Evolutionary conservation across 2,113 vertebrate genomes (phyloP).

Genomic region (Struthio camelus): DNA sequence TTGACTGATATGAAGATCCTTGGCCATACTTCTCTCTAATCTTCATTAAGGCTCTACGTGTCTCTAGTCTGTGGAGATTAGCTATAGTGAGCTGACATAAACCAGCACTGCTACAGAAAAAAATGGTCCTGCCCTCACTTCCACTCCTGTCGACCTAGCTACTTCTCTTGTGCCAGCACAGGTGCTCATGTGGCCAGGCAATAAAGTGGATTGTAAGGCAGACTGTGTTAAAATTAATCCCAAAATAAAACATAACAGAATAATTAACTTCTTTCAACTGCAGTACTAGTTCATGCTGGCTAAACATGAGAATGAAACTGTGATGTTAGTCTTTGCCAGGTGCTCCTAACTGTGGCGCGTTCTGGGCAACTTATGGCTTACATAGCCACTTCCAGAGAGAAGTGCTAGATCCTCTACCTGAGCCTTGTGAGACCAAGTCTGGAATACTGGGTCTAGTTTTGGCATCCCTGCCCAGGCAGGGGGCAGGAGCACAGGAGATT

Average conservation of each 20-base stretch:
- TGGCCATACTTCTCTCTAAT: not conserved
- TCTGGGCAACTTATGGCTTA: not conserved
- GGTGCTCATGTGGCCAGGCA: not conserved
- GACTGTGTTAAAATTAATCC: not conserved
- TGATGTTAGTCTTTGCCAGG: not conserved
- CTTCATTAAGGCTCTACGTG: not conserved
- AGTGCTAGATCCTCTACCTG: not conserved
- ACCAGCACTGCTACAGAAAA: not conserved
- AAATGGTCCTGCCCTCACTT: not conserved
- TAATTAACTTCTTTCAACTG: constrained; percentile 9
- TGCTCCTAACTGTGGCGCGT: not conserved
- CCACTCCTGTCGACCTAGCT: not conserved
- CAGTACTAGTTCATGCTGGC: not conserved
- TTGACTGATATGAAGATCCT: not conserved
- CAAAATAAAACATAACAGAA: not conserved
- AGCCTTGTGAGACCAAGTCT: not conserved
- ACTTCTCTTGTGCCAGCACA: not conserved
- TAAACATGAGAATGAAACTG: not conserved
- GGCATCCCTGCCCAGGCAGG: not conserved
- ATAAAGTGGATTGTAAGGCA: not conserved
- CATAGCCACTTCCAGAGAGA: not conserved
- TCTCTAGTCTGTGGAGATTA: not conserved
- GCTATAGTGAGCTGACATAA: not conserved
- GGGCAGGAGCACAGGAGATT: not conserved
- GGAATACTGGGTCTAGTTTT: not conserved